A percentile compares a stretch with the other conserved stretches of the same genome.
phyloP scores from a whole-genome alignment of 2,797 vertebrate species.

The Eulemur albifrons region DNA sequence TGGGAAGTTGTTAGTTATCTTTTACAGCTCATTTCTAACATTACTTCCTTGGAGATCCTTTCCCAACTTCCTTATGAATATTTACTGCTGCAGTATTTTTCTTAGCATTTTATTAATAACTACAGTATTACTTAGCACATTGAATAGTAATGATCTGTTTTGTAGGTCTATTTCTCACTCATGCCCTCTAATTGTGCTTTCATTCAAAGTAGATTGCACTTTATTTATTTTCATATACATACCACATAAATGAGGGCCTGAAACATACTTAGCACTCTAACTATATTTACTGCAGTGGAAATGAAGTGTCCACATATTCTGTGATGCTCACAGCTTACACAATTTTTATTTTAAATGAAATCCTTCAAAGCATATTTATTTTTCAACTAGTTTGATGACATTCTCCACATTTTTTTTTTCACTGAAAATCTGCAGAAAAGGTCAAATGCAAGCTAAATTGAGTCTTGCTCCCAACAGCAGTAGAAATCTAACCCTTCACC shows the following conservation, averaged over 20 bases:
- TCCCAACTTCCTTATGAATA: background rate
- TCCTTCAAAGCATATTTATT: background rate
- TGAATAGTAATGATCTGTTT: background rate
- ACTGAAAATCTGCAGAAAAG: background rate
- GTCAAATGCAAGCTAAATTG: background rate
- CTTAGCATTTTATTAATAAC: background rate
- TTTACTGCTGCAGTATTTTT: background rate
- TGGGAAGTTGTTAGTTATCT: background rate
- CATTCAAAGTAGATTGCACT: background rate
- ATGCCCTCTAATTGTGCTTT: rapidly evolving
- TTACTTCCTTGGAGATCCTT: background rate
- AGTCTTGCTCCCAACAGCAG: background rate
- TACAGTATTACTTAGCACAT: background rate
- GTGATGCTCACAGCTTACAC: background rate
- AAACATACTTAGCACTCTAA: background rate
- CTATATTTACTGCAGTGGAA: background rate
- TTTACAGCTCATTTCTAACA: background rate
- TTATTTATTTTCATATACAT: background rate
- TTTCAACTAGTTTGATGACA: background rate
- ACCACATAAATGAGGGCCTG: background rate
- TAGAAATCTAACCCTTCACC: background rate
- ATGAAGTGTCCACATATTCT: background rate
- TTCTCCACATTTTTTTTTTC: background rate
- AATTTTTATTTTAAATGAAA: background rate
- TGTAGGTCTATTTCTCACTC: background rate